phyloP scores from a whole-genome alignment of 2,797 vertebrate genomes.

The Florisuga fusca region DNA sequence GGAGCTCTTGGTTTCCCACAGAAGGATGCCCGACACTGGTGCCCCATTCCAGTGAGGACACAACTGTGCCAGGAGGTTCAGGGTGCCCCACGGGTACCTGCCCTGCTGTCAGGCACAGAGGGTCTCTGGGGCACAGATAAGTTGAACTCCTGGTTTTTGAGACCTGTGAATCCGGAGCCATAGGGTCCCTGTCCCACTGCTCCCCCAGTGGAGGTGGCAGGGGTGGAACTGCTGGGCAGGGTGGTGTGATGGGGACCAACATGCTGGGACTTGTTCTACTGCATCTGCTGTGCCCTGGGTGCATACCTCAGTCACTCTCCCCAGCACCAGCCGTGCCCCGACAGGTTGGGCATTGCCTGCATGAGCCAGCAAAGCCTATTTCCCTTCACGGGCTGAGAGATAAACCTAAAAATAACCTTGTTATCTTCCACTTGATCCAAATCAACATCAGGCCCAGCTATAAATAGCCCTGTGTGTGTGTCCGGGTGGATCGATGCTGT shows the following conservation, averaged over 20 bases:
- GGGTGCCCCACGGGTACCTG: background rate
- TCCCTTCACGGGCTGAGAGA: background rate
- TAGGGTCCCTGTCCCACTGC: background rate
- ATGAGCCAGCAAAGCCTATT: constrained; percentile 25
- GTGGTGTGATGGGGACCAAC: fast-evolving
- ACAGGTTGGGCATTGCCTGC: background rate
- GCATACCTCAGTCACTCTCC: background rate
- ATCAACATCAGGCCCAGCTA: background rate
- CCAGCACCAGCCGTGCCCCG: fast-evolving
- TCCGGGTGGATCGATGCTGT: background rate
- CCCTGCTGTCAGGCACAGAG: background rate
- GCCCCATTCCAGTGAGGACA: fast-evolving
- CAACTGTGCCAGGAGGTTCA: fast-evolving
- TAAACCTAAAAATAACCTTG: constrained; percentile 54
- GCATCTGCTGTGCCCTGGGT: background rate
- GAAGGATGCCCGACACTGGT: fast-evolving
- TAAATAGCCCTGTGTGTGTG: background rate
- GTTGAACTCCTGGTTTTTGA: background rate
- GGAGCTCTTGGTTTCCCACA: background rate
- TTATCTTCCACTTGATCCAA: constrained; percentile 26
- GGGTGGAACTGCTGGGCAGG: fast-evolving
- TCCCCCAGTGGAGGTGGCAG: background rate
- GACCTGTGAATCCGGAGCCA: background rate
- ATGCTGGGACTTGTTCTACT: fast-evolving
- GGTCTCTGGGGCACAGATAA: background rate